Evolutionary conservation across 1,140 invertebrate genomes (phyloP).

Genomic region (Penaeus japonicus): DNA sequence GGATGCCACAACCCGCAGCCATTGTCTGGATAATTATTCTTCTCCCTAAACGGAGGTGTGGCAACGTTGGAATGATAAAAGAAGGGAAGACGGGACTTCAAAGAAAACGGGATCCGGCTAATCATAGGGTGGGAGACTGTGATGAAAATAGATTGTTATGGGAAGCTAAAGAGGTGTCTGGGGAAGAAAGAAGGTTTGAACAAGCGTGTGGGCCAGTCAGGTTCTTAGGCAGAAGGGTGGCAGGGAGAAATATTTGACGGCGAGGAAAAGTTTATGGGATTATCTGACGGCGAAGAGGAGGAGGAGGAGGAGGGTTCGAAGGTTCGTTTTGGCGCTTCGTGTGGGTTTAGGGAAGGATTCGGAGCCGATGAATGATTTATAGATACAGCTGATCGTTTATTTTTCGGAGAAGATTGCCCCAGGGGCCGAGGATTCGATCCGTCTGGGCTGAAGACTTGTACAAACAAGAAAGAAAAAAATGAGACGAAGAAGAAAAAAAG

Average conservation of each 20-base stretch:
- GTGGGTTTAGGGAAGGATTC: too few relatives aligned
- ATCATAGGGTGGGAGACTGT: constrained; percentile 49
- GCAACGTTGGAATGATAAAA: constrained; percentile 51
- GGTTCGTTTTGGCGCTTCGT: too few relatives aligned
- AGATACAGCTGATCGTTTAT: too few relatives aligned
- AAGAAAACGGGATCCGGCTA: constrained; percentile 53
- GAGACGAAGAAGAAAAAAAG: background rate
- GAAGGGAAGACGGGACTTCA: constrained; percentile 51
- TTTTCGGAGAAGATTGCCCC: too few relatives aligned
- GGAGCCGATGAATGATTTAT: too few relatives aligned
- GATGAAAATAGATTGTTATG: constrained; percentile 56
- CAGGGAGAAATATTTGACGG: background rate
- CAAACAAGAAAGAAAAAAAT: too few relatives aligned
- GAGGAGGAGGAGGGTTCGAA: background rate
- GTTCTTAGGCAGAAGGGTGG: background rate
- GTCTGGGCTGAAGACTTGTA: too few relatives aligned
- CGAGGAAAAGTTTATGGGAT: background rate
- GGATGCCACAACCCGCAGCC: background rate
- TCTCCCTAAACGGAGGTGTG: constrained; percentile 47
- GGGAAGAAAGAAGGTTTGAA: constrained; percentile 48
- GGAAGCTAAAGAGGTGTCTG: constrained; percentile 53
- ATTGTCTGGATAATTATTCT: constrained; percentile 50
- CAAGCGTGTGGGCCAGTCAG: constrained; percentile 35
- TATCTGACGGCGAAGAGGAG: background rate
- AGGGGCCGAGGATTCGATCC: too few relatives aligned